A percentile compares a stretch with the other conserved stretches of the same genome.
phyloP scores from a whole-genome alignment of 2,113 vertebrate genomes.

The Caretta caretta region DNA sequence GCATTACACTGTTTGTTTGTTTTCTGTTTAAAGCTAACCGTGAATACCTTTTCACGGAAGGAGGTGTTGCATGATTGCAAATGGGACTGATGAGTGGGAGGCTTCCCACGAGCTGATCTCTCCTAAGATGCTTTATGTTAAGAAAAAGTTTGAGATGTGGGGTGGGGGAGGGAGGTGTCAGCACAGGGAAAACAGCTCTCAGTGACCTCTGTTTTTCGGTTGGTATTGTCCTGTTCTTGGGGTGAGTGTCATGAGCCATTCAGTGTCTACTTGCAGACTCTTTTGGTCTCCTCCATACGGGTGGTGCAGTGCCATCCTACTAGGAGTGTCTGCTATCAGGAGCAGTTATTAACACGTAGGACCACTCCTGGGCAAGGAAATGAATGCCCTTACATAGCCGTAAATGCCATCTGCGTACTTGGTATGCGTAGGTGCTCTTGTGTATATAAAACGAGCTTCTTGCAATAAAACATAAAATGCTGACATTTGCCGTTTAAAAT shows the following conservation, averaged over 20 bases:
- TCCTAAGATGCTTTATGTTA: neutral
- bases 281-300: neutral
- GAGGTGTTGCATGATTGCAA: neutral
- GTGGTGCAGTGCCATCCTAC: neutral
- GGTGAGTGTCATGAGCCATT: neutral
- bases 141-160: neutral
- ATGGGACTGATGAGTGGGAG: neutral
- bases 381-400: neutral
- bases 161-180: neutral
- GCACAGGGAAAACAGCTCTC: neutral
- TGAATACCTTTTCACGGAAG: neutral
- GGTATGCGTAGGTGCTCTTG: neutral
- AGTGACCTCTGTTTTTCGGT: neutral
- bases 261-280: neutral
- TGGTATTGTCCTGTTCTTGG: neutral
- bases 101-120: neutral
- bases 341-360: neutral
- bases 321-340: neutral
- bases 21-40: neutral
- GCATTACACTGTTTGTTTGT: neutral
- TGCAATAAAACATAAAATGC: neutral
- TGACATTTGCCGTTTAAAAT: neutral
- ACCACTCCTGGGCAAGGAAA: neutral
- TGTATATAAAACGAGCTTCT: neutral
- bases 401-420: neutral